phyloP scores from a whole-genome alignment of 1,140 invertebrate genomes.

The Temnothorax longispinosus region DNA sequence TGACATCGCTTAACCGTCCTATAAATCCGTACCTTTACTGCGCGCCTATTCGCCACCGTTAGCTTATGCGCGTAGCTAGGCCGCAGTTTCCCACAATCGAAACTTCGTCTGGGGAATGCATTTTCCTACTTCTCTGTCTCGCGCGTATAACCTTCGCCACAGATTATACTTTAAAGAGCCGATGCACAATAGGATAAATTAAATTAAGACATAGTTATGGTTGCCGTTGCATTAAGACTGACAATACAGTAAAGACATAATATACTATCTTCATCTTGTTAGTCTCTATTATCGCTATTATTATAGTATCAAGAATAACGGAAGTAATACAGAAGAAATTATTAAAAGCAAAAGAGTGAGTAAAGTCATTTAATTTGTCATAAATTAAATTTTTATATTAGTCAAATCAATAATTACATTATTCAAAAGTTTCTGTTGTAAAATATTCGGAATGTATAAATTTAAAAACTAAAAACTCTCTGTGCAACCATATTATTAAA shows the following conservation, averaged over 20 bases:
- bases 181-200: background rate
- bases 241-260: background rate
- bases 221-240: background rate
- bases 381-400: constrained; percentile 8
- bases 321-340: background rate
- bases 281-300: background rate
- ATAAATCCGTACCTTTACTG: constrained; percentile 43
- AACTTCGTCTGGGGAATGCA: constrained; percentile 39
- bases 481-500: background rate
- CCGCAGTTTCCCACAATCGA: constrained; percentile 14
- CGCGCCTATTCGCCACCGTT: constrained; percentile 27
- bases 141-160: background rate
- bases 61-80: background rate
- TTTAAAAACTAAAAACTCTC: background rate
- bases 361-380: background rate
- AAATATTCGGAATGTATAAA: constrained; percentile 4
- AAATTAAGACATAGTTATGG: background rate
- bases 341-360: background rate
- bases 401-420: constrained; percentile 5
- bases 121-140: background rate
- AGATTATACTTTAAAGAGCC: constrained; percentile 34
- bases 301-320: background rate
- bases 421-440: background rate
- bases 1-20: constrained; percentile 68
- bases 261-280: background rate